Evolutionary conservation across 2,797 vertebrate species (phyloP), one percentile per base, ranked within the genome.

Genomic region (Pagetopsis macropterus): DNA sequence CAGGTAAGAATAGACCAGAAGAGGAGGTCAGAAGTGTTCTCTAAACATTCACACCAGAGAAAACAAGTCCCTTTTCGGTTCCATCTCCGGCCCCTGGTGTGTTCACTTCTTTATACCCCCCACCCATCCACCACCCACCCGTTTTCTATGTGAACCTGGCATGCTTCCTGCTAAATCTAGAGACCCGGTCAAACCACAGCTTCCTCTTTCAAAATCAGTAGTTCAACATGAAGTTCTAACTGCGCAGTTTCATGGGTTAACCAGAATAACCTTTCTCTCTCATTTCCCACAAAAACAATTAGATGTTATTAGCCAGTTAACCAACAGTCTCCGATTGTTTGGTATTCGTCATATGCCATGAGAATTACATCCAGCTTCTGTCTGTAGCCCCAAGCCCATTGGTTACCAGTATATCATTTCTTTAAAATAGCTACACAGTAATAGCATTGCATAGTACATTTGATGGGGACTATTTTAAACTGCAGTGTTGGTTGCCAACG

Each of bases 41-140:
- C 75, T 75, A 86, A 92, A 89, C 74, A 65, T 49, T 81, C 49
- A 78, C 68, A 68, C 61, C 70, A 71, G 33, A 65, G 56, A 62
- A 75, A 83, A 76, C 63, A 73, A 40, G 50, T 43, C 8, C 60
- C 41, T 15, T 27, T 33, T 76, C 54, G 76, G 54, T 76, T 83
- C 49, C 13, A 40, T 56, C 44, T 37, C 23, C 0, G 1, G 16
- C 19, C 41, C 7, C 14, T 45, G 16, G 12, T 76, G 12, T 76
- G 72, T 78, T 85, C 61, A 72, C 58, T 69, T 62, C 55, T 67
- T 58, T 56, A n/a, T 14, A 13, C 43, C 40, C 9, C 11, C 49
- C 23, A 9, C 59, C 14, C 48, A 1, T n/a, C 45, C 44, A 23
- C 31, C 49, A 5, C 49, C 11, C 65, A 10, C 40, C 45, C 11